Conservation (phyloP, 2,113 vertebrate genomes). For the Sphaerodactylus townsendi region DNA sequence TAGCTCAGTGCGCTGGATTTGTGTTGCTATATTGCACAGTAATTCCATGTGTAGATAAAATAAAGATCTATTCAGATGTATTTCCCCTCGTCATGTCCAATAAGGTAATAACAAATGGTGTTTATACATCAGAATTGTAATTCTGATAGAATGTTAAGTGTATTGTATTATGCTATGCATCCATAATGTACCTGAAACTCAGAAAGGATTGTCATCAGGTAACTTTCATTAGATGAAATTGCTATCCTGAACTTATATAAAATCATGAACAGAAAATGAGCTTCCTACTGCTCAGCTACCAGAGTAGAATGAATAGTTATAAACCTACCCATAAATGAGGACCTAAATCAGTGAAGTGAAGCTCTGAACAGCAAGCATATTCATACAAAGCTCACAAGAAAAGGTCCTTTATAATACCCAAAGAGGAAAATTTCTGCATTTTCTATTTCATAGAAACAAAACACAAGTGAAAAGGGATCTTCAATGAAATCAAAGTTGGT, state of each 20-base stretch:
- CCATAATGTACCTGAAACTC: neutral
- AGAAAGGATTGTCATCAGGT: constrained; percentile 1
- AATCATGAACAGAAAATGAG: neutral
- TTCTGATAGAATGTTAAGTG: neutral
- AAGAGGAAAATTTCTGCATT: neutral
- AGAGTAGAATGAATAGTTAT: neutral
- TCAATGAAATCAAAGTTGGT: neutral
- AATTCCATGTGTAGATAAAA: neutral
- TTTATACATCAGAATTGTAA: neutral
- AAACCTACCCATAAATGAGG: neutral
- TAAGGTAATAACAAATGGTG: neutral
- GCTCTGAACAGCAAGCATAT: neutral
- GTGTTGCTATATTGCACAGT: neutral
- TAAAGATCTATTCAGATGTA: neutral
- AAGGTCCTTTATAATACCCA: neutral
- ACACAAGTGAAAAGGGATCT: neutral
- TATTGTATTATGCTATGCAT: neutral
- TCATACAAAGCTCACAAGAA: neutral
- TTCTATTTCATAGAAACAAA: neutral
- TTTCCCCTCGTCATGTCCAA: neutral
- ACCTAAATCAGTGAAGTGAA: neutral
- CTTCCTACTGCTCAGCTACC: neutral
- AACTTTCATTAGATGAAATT: neutral
- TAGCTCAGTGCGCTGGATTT: neutral
- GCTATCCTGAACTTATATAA: neutral